A percentile compares a stretch with the other conserved stretches of the same genome.
Evolutionary conservation across 2,888 invertebrate species (phyloP).

Genomic region (Ditylenchus weischeri): DNA sequence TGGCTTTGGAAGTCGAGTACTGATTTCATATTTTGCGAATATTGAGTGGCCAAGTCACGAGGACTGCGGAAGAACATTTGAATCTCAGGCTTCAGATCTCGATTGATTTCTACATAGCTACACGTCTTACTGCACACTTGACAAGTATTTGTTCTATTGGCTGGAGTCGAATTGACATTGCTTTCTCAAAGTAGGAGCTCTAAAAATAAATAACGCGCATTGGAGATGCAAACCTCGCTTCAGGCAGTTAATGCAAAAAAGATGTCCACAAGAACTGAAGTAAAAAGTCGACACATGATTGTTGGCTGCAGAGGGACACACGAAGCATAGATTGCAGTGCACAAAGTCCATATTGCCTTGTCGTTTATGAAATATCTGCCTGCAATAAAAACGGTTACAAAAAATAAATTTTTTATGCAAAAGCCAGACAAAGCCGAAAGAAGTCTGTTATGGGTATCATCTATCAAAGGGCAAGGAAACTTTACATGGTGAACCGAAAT

Average conservation of each 20-base stretch:
- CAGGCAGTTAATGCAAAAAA: slow-evolving; percentile 26
- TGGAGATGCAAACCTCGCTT: slow-evolving; percentile 8
- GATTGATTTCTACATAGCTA: slow-evolving; percentile 27
- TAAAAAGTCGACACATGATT: slow-evolving; percentile 17
- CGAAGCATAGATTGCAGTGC: slow-evolving; percentile 31
- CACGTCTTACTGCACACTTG: slow-evolving; percentile 17
- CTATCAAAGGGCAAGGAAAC: too few relatives aligned
- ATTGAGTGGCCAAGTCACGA: slow-evolving; percentile 26
- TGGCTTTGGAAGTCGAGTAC: slow-evolving; percentile 32
- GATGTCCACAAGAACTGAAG: slow-evolving; percentile 31
- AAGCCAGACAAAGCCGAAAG: too few relatives aligned
- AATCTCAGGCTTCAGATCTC: slow-evolving; percentile 18
- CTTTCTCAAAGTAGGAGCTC: background rate
- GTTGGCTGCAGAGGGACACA: slow-evolving; percentile 11
- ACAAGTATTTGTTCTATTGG: slow-evolving; percentile 19
- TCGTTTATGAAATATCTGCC: too few relatives aligned
- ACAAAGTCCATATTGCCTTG: slow-evolving; percentile 25
- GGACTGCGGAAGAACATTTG: slow-evolving; percentile 29
- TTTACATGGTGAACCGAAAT: too few relatives aligned
- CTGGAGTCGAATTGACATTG: slow-evolving; percentile 15
- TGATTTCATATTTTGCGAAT: slow-evolving; percentile 21
- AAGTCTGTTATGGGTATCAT: too few relatives aligned
- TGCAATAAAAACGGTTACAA: too few relatives aligned
- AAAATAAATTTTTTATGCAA: too few relatives aligned
- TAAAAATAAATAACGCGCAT: background rate